Base-by-base conservation (phyloP, 2,113 vertebrate genomes). In the Leucopsar rothschildi region DNA sequence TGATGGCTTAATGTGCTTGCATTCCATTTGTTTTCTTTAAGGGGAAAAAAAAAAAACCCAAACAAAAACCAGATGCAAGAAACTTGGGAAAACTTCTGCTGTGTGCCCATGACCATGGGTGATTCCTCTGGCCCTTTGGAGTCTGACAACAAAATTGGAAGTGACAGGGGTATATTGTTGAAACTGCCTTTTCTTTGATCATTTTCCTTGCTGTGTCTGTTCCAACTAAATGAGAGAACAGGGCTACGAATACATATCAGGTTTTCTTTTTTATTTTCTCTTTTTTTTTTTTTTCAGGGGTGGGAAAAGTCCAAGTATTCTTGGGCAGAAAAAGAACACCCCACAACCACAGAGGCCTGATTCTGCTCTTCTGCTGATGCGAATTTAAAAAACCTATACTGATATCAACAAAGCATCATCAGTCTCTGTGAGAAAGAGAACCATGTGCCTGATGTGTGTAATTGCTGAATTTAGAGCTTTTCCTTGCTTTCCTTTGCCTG, bases 141-240 rank as follows among this genome's bases (percentile, higher is more conserved):
- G 37, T 66, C 78, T 81, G 64, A 75, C 75, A 86, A 77, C 47
- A 76, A 86, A 93, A 96, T 93, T 86, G 80, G 68, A 95, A 92
- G 82, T 88, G 94, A 96, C 88, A 94, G 76, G 93, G 64, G 60
- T 77, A 88, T 94, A 93, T 88, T 94, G 94, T 94, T 95, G 92
- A 88, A 94, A 92, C 47, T 95, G 93, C 68, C 47, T 96, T 96
- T 92, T 93, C 94, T 96, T 96, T 96, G 92, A 94, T 93, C 85
- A 27, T 83, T 92, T 96, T 95, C 37, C 85, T 96, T 92, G 79
- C 68, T 78, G 47, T 90, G 68, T 90, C 90, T 93, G 52, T 95
- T 95, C 76, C 70, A 60, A 28, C 76, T 77, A 90, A 93, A 82
- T 42, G 88, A 90, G 57, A 35, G 65, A 94, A 76, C 3, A 27